Percentiles rank a stretch among this genome's conserved stretches.
These are phyloP conservation scores for Apamea monoglypha DNA, from an alignment of 2,888 invertebrate species.

Conservation along the genomic window DNA sequence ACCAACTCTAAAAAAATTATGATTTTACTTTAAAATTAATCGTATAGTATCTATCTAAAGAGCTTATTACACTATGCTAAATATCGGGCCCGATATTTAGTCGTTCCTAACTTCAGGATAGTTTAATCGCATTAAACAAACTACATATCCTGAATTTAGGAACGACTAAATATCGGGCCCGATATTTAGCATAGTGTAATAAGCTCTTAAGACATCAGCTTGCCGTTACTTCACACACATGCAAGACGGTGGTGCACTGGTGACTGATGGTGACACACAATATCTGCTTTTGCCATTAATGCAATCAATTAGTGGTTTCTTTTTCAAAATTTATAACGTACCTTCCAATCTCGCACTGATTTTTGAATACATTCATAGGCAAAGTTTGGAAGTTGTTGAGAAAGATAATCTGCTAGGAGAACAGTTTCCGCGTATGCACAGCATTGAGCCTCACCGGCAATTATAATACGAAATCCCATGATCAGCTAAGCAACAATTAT, in stretches of 20 bases:
- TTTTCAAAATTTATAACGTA: conserved; percentile 63
- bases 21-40: conserved; percentile 1
- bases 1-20: conserved; percentile 82
- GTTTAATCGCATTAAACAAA: too few relatives aligned
- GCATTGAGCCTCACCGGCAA: conserved; percentile 90
- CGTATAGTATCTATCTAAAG: too few relatives aligned
- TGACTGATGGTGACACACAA: not conserved
- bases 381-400: conserved; percentile 89
- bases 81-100: too few relatives aligned
- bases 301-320: not conserved
- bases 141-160: too few relatives aligned
- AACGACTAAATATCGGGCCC: too few relatives aligned
- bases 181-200: too few relatives aligned
- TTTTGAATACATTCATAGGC: conserved; percentile 87
- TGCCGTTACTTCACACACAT: not conserved
- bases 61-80: too few relatives aligned
- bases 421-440: conserved; percentile 87
- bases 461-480: conserved; percentile 88
- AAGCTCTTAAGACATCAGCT: too few relatives aligned
- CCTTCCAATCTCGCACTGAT: conserved; percentile 88
- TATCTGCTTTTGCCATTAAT: not conserved
- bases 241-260: not conserved
- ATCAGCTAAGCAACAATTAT: not conserved
- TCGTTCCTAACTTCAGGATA: too few relatives aligned
- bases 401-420: conserved; percentile 89